Conservation (phyloP, 2,113 vertebrate species). For the Crocuta crocuta region DNA sequence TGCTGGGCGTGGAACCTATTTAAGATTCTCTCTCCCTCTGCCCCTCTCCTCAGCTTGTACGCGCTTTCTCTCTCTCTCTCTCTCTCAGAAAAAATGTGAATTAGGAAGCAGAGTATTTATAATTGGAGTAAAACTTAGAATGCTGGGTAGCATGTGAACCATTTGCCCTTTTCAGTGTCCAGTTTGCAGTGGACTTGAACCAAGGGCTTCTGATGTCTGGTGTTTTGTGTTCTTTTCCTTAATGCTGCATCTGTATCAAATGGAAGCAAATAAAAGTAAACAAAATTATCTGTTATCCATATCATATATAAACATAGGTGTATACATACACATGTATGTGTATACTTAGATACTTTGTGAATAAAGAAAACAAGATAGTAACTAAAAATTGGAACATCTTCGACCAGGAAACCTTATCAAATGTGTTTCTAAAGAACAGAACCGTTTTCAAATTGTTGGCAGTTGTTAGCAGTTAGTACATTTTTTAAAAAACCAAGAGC, state of each 20-base stretch:
- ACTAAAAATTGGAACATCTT: not conserved
- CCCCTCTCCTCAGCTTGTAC: too few relatives aligned
- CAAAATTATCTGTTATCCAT: not conserved
- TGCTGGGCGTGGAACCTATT: too few relatives aligned
- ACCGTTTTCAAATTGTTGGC: constrained; percentile 45
- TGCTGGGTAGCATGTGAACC: constrained; percentile 17
- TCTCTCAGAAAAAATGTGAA: not conserved
- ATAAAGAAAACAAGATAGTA: not conserved
- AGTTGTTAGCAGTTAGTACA: too few relatives aligned
- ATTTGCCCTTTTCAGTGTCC: not conserved
- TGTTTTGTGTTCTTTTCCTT: not conserved
- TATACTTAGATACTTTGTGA: not conserved
- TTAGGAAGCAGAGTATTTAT: not conserved
- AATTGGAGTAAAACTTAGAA: not conserved
- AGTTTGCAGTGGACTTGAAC: not conserved
- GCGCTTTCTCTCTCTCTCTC: too few relatives aligned
- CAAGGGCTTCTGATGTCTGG: not conserved
- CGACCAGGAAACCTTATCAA: not conserved
- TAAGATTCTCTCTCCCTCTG: too few relatives aligned
- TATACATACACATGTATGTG: not conserved
- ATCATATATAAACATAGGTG: not conserved
- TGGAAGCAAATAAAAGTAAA: not conserved
- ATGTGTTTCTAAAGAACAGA: not conserved
- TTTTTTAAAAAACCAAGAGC: not conserved
- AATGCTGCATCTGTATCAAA: not conserved